phyloP scores from a whole-genome alignment of 2,888 invertebrate genomes.

The Luffia ferchaultella region DNA sequence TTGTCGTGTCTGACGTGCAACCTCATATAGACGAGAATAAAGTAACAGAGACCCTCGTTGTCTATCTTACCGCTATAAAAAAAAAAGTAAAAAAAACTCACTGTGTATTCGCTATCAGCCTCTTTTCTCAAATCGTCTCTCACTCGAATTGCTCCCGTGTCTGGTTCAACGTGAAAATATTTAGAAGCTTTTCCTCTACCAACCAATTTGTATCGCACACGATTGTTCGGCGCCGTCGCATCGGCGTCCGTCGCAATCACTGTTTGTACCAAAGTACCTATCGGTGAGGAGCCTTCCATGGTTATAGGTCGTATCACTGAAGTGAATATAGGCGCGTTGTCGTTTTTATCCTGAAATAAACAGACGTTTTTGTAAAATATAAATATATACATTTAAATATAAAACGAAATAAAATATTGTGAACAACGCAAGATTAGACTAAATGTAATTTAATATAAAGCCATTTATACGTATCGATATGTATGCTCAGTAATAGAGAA shows the following conservation, averaged over 20 bases:
- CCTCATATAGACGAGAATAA: too few species aligned
- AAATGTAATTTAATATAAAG: too few species aligned
- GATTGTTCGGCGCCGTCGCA: constrained; percentile 85
- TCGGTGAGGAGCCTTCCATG: constrained; percentile 82
- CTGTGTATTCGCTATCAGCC: constrained; percentile 87
- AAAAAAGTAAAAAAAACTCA: too few species aligned
- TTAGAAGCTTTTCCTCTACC: constrained; percentile 83
- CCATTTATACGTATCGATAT: too few species aligned
- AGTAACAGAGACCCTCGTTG: too few species aligned
- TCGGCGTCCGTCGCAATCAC: constrained; percentile 85
- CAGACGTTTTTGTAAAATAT: background rate
- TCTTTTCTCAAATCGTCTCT: constrained; percentile 87
- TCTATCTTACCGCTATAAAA: too few species aligned
- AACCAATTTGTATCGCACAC: constrained; percentile 79
- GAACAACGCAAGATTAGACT: too few species aligned
- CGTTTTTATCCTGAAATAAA: constrained; percentile 78
- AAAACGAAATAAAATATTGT: too few species aligned
- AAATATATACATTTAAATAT: too few species aligned
- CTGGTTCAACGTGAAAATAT: constrained; percentile 89
- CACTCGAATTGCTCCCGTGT: constrained; percentile 81
- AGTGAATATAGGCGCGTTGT: constrained; percentile 87
- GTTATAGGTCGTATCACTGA: constrained; percentile 84
- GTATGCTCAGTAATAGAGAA: too few species aligned
- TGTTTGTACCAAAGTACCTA: constrained; percentile 81
- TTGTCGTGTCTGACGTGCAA: too few species aligned